phyloP scores from a whole-genome alignment of 2,888 invertebrate species.

The Cremastinae sp. region DNA sequence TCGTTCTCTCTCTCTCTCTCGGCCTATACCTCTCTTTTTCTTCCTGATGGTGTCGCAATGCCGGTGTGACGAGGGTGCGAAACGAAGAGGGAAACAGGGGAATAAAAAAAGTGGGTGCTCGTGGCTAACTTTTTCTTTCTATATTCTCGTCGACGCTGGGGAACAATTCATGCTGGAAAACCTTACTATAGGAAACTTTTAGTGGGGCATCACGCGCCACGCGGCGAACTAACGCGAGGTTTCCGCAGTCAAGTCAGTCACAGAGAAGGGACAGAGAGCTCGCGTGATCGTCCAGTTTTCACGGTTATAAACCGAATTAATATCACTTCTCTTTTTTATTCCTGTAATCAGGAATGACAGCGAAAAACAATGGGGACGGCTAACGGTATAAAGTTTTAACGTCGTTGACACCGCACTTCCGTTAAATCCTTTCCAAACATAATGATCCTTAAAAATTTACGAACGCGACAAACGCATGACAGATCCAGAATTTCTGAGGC shows the following conservation, averaged over 20 bases:
- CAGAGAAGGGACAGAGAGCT: slow-evolving; percentile 24
- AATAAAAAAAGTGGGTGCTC: slow-evolving; percentile 19
- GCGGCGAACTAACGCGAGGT: slow-evolving; percentile 29
- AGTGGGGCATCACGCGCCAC: slow-evolving; percentile 37
- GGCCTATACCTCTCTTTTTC: background rate
- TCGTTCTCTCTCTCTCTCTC: too few relatives aligned
- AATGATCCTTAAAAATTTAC: slow-evolving; percentile 21
- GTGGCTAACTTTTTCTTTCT: slow-evolving; percentile 44
- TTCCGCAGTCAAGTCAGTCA: too few relatives aligned
- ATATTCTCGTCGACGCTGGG: slow-evolving; percentile 14
- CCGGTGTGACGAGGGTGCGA: background rate
- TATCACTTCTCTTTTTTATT: slow-evolving; percentile 39
- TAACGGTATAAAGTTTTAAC: slow-evolving; percentile 33
- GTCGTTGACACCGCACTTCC: slow-evolving; percentile 25
- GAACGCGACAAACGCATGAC: slow-evolving; percentile 5
- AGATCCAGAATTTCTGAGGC: too few relatives aligned
- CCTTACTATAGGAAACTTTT: slow-evolving; percentile 19
- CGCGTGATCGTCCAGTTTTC: slow-evolving; percentile 57
- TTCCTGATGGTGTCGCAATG: slow-evolving; percentile 18
- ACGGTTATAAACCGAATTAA: slow-evolving; percentile 56
- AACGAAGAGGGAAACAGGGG: slow-evolving; percentile 4
- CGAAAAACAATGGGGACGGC: slow-evolving; percentile 27
- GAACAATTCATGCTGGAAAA: background rate
- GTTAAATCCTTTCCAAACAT: slow-evolving; percentile 10
- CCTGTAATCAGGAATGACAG: slow-evolving; percentile 40